A percentile compares a stretch with the other conserved stretches of the same genome.
Evolutionary conservation across 2,113 vertebrate species (phyloP).

Genomic region (Scomber scombrus): DNA sequence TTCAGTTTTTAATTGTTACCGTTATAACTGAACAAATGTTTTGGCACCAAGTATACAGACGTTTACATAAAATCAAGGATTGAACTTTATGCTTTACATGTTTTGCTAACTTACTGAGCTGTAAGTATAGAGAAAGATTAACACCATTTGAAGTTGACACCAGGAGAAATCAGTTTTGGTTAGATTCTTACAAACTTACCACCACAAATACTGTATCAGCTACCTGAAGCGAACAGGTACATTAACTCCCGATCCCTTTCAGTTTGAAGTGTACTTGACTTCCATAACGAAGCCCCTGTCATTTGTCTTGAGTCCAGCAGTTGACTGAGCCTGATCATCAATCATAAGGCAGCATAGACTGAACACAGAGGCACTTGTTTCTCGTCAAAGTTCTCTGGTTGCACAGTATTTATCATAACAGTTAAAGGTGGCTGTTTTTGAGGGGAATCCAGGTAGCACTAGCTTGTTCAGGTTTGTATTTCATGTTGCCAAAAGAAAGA

Average conservation of each 20-base stretch:
- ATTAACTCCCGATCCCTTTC: background rate
- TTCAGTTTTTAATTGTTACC: background rate
- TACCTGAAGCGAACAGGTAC: background rate
- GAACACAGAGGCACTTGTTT: slow-evolving; percentile 30
- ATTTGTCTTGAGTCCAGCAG: background rate
- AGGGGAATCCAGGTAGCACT: slow-evolving; percentile 19
- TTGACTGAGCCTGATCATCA: slow-evolving; percentile 15
- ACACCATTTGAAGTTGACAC: background rate
- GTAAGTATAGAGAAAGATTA: too few species aligned
- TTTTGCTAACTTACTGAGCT: background rate
- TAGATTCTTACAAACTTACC: background rate
- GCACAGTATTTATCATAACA: slow-evolving; percentile 22
- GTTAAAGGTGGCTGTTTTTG: slow-evolving; percentile 3
- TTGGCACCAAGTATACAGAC: too few species aligned
- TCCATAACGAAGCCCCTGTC: slow-evolving; percentile 2
- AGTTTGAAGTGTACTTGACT: background rate
- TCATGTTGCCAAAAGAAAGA: slow-evolving; percentile 1
- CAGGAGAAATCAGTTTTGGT: background rate
- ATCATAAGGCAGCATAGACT: slow-evolving; percentile 11
- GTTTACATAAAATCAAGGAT: too few species aligned
- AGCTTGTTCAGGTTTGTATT: slow-evolving; percentile 20
- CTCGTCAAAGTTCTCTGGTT: slow-evolving; percentile 14
- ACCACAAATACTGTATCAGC: background rate
- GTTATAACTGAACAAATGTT: background rate
- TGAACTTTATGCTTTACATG: background rate